Conservation (phyloP, 2,888 invertebrate genomes). For the Tridacna gigas region DNA sequence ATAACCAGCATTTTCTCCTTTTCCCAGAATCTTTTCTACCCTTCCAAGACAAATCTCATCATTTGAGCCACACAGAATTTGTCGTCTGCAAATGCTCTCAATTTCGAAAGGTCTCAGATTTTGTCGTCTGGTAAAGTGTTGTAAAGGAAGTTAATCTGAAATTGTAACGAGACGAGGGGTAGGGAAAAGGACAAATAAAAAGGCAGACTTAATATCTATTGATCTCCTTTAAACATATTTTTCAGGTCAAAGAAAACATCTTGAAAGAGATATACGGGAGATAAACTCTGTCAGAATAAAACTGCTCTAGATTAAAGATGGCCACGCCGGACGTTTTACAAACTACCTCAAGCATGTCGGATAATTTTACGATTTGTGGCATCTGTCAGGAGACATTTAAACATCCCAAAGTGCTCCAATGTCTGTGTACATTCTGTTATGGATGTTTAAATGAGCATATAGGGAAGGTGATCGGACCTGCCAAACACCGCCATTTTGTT, state of each 20-base stretch:
- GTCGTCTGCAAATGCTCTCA: neutral
- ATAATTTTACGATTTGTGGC: slow-evolving; percentile 64
- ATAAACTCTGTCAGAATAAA: neutral
- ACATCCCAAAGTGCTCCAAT: slow-evolving; percentile 65
- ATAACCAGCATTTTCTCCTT: no score
- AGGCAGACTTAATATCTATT: slow-evolving; percentile 21
- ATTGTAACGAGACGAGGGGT: neutral
- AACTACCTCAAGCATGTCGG: slow-evolving; percentile 52
- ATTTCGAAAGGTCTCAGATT: no score
- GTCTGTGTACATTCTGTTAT: slow-evolving; percentile 72
- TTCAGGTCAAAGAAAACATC: slow-evolving; percentile 30
- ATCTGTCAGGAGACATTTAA: slow-evolving; percentile 66
- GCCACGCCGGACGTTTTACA: slow-evolving; percentile 64
- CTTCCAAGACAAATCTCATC: no score
- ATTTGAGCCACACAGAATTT: neutral
- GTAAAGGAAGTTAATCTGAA: no score
- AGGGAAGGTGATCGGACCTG: slow-evolving; percentile 36
- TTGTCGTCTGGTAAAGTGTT: no score
- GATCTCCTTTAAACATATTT: slow-evolving; percentile 28
- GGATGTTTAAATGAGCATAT: slow-evolving; percentile 69
- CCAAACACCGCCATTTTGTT: slow-evolving; percentile 58
- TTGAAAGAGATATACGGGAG: slow-evolving; percentile 16
- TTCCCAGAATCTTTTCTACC: no score
- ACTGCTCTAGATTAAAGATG: slow-evolving; percentile 44
- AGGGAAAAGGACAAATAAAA: slow-evolving; percentile 14